Conservation (phyloP, 2,888 invertebrate genomes). For the Scaptomyza cyrtandrae region DNA sequence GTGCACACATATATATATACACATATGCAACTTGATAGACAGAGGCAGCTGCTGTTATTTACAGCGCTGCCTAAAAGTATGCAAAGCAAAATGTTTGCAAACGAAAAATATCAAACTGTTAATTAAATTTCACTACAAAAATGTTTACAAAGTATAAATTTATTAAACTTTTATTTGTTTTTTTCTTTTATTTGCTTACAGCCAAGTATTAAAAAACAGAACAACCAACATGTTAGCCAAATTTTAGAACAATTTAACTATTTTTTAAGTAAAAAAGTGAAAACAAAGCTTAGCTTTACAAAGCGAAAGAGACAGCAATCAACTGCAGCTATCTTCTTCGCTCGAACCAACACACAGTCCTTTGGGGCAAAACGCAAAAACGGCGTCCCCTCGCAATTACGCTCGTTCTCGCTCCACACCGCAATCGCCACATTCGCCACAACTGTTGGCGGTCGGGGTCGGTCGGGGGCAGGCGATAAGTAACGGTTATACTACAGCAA, state of each 20-base stretch:
- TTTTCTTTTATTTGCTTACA: conserved; percentile 27
- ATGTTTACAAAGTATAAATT: neutral
- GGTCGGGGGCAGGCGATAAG: conserved; percentile 29
- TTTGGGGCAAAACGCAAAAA: conserved; percentile 50
- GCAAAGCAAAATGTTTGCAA: conserved; percentile 12
- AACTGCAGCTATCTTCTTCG: conserved; percentile 9
- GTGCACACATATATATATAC: neutral
- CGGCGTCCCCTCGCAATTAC: conserved; percentile 74
- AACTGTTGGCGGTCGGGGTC: conserved; percentile 50
- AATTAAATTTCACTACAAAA: neutral
- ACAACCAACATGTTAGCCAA: conserved; percentile 58
- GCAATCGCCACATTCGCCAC: conserved; percentile 74
- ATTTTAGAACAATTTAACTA: conserved; percentile 58
- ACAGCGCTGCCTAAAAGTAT: conserved; percentile 58
- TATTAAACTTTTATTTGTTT: neutral
- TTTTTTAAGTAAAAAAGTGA: conserved; percentile 27
- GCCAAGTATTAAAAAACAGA: conserved; percentile 52
- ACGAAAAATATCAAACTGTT: neutral
- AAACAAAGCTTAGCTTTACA: conserved; percentile 3
- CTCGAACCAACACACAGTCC: conserved; percentile 1
- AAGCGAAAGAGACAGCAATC: neutral
- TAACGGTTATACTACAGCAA: conserved; percentile 31
- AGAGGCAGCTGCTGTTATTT: conserved; percentile 4
- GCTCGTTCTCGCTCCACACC: conserved; percentile 71
- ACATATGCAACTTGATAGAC: conserved; percentile 1